Conservation (phyloP, 1,140 invertebrate species). For the Melitaea cinxia region DNA sequence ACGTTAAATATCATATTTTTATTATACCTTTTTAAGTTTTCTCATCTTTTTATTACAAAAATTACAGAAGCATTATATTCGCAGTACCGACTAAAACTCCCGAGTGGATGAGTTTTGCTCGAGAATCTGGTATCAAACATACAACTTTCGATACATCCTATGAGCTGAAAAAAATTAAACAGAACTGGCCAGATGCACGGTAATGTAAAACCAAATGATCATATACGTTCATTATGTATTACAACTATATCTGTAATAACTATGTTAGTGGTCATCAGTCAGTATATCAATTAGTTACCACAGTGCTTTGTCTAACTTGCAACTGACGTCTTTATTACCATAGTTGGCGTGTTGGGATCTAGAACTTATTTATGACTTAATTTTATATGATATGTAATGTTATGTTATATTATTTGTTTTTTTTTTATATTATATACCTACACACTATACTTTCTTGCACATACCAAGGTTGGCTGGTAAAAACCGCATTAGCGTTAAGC, state of each 20-base stretch:
- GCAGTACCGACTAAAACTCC: slow-evolving; percentile 47
- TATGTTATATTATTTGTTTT: no score
- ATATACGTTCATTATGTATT: neutral
- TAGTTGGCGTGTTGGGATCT: no score
- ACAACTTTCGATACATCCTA: slow-evolving; percentile 49
- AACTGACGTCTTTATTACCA: neutral
- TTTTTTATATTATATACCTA: no score
- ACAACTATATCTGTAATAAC: no score
- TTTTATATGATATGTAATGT: neutral
- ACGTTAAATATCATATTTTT: no score
- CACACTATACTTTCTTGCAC: no score
- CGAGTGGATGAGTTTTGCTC: slow-evolving; percentile 51
- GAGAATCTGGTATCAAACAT: slow-evolving; percentile 44
- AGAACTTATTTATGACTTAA: no score
- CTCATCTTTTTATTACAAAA: neutral
- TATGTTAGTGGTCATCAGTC: neutral
- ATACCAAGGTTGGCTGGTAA: no score
- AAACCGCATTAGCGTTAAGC: no score
- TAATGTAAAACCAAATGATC: slow-evolving; percentile 10
- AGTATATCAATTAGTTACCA: neutral
- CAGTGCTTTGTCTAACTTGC: slow-evolving; percentile 1
- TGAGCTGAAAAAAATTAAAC: slow-evolving; percentile 50
- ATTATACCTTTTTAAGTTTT: no score
- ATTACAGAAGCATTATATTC: slow-evolving; percentile 55
- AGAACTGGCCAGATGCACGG: slow-evolving; percentile 52